Percentiles rank a stretch among this genome's conserved stretches.
Evolutionary conservation across 2,113 vertebrate genomes (phyloP).

Genomic region (Burhinus bistriatus): DNA sequence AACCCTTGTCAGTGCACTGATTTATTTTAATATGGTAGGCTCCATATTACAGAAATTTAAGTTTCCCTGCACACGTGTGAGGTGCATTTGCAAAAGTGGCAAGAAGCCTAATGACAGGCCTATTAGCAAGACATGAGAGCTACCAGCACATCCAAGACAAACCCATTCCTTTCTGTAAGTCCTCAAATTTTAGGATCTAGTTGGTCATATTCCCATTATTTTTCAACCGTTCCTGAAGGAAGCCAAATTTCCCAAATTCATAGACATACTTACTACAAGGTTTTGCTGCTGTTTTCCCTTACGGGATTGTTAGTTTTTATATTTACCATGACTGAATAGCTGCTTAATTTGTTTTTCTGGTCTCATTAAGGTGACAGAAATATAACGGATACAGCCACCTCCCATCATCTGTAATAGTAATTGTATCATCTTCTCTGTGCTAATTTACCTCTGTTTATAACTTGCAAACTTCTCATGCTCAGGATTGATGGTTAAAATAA

Average conservation of each 20-base stretch:
- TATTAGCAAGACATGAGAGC: background rate
- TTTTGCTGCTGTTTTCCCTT: background rate
- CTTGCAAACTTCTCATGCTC: background rate
- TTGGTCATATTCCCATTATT: background rate
- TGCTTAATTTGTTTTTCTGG: background rate
- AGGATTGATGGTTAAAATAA: background rate
- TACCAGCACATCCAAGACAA: background rate
- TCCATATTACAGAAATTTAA: background rate
- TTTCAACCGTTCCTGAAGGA: background rate
- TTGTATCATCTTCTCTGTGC: background rate
- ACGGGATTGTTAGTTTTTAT: background rate
- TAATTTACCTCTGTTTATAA: slow-evolving; percentile 18
- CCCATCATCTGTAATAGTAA: background rate
- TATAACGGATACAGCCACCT: background rate
- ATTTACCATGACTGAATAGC: background rate
- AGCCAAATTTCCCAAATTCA: background rate
- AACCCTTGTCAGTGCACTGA: background rate
- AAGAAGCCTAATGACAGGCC: background rate
- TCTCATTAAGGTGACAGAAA: slow-evolving; percentile 2
- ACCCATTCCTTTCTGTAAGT: background rate
- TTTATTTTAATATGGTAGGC: background rate
- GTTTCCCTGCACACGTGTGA: background rate
- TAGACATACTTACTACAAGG: background rate
- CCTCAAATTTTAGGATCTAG: background rate
- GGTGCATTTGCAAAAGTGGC: background rate